phyloP scores from a whole-genome alignment of 2,797 vertebrate genomes.

The Gadopsis bispinosus region DNA sequence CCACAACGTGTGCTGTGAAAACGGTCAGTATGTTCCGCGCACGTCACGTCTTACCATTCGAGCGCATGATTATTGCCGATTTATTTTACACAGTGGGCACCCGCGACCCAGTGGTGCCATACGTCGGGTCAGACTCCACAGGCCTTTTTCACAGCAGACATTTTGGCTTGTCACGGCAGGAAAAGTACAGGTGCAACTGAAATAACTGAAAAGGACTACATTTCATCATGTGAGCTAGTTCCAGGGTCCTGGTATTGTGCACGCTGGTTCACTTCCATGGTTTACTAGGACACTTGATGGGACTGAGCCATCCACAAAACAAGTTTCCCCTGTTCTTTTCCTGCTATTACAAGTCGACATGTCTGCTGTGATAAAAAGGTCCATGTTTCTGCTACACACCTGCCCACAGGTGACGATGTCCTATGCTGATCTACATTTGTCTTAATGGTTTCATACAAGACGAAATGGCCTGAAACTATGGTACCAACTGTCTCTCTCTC shows the following conservation, averaged over 20 bases:
- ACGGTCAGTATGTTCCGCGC: not conserved
- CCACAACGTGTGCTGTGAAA: constrained; percentile 1
- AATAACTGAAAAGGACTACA: not conserved
- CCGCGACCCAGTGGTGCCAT: not conserved
- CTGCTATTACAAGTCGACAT: not conserved
- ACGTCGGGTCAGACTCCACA: not conserved
- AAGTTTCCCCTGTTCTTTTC: not conserved
- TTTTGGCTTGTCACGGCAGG: not conserved
- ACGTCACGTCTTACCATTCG: not conserved
- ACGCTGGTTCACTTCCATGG: not conserved
- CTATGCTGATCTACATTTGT: not conserved
- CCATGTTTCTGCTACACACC: not conserved
- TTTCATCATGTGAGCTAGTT: not conserved
- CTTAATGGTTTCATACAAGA: not conserved
- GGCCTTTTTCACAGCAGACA: not conserved
- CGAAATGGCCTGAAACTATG: not conserved
- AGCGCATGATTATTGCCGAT: constrained; percentile 5
- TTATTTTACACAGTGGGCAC: not conserved
- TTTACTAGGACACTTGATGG: not conserved
- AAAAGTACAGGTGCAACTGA: not conserved
- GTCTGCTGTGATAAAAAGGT: not conserved
- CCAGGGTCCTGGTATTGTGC: not conserved
- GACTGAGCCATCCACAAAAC: not conserved
- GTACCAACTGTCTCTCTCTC: not conserved
- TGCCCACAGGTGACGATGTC: not conserved